Percentiles rank a stretch among this genome's conserved stretches.
Evolutionary conservation across 2,888 invertebrate species (phyloP).

Genomic region (Catocala sponsa): DNA sequence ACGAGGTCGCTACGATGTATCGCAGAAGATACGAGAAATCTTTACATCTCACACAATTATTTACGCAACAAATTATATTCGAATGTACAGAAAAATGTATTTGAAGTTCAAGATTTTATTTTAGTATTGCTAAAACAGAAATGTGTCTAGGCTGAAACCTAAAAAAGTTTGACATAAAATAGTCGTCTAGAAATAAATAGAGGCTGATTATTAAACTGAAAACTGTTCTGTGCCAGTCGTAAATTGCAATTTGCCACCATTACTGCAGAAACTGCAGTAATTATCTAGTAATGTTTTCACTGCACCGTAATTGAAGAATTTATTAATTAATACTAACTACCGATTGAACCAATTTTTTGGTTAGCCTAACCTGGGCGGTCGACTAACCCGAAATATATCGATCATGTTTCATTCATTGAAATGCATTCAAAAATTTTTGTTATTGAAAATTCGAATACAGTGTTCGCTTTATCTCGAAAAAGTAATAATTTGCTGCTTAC

Average conservation of each 20-base stretch:
- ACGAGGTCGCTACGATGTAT: conserved; percentile 37
- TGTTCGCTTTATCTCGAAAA: conserved; percentile 23
- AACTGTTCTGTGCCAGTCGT: not conserved
- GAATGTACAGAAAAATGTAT: conserved; percentile 1
- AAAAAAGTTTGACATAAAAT: conserved; percentile 8
- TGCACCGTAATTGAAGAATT: not conserved
- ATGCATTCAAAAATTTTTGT: conserved; percentile 23
- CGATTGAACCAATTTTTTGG: not conserved
- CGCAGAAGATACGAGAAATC: conserved; percentile 32
- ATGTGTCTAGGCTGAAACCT: not conserved
- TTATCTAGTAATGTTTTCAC: too few relatives aligned
- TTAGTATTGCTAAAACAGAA: conserved; percentile 8
- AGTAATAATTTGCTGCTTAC: conserved; percentile 31
- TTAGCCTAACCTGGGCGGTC: not conserved
- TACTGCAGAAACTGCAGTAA: not conserved
- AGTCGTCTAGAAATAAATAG: conserved; percentile 5
- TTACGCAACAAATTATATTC: conserved; percentile 28
- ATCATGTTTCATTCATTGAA: conserved; percentile 13
- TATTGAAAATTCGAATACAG: conserved; percentile 19
- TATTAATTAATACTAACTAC: not conserved
- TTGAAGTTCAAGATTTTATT: conserved; percentile 5
- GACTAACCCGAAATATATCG: not conserved
- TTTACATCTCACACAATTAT: conserved; percentile 17
- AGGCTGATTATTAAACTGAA: too few relatives aligned
- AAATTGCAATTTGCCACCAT: not conserved